Percentiles rank a stretch among this genome's conserved stretches.
phyloP scores from a whole-genome alignment of 2,113 vertebrate species.

The Myrmecobius fasciatus region DNA sequence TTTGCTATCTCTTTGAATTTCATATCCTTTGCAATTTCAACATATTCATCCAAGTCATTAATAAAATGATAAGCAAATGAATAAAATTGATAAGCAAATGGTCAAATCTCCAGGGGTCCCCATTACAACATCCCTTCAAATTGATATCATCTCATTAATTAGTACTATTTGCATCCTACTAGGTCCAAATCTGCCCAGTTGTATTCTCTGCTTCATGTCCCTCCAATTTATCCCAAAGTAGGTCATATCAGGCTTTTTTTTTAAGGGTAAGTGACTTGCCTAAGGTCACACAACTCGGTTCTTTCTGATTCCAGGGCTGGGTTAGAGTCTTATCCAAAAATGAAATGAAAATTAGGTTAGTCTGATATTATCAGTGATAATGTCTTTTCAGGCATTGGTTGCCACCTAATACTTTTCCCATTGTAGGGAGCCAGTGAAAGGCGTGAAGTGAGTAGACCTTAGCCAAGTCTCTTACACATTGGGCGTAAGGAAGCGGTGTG shows the following conservation, averaged over 20 bases:
- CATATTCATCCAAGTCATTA: not conserved
- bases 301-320: too few relatives aligned
- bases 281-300: not conserved
- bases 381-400: too few relatives aligned
- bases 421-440: not conserved
- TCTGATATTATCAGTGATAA: too few relatives aligned
- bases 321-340: not conserved
- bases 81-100: not conserved
- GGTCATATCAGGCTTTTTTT: not conserved
- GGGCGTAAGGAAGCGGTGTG: not conserved
- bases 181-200: not conserved
- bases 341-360: not conserved
- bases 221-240: not conserved
- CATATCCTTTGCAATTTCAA: not conserved
- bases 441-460: not conserved
- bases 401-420: not conserved
- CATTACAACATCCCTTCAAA: not conserved
- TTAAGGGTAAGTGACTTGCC: not conserved
- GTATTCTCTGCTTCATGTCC: not conserved
- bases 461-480: too few relatives aligned
- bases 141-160: not conserved
- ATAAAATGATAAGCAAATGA: too few relatives aligned
- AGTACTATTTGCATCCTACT: not conserved
- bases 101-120: too few relatives aligned
- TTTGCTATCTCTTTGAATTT: not conserved